Evolutionary conservation across 2,888 invertebrate genomes (phyloP), one percentile per base, ranked within the genome.

Genomic region (Sinopyrophorus schimmeli): DNA sequence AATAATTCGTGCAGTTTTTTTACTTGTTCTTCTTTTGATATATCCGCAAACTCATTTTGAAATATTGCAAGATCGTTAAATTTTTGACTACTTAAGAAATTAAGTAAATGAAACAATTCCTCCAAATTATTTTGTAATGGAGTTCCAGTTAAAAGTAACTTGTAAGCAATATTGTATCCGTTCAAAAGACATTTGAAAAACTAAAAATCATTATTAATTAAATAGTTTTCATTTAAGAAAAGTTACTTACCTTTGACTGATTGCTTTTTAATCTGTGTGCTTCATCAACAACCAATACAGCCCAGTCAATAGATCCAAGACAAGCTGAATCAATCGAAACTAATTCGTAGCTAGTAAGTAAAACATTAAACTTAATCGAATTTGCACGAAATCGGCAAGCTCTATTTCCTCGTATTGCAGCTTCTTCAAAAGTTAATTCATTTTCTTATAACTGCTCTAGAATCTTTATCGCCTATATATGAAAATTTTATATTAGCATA

Each of bases 41-140:
- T 94, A 72, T 99, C 98, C 0, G 97, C 96, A 72, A 99, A 99
- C 74, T 98, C 97, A 65, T 92, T 93, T 73, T 97, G 93, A 80
- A 99, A 99, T 20, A 87, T 83, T 16, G 90, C 83, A 54, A 99
- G 77, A 70, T 99, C 95, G 71, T 89, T 89, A 77, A 99, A 99
- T 70, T 96, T 95, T 55, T 92, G 90, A 38, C 94, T 89, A 66
- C 91, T 93, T 65, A 99, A 81, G 80, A 99, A 99, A 74, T 99
- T 99, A 47, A 99, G 78, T 52, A 99, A 79, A 80, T 99, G 98
- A 80, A 99, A 99, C 72, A 99, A 77, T 75, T 99, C 99, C 70
- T 99, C 99, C 44, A 99, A 76, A 74, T 99, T 99, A 72, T 99
- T 99, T 75, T 99, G 99, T 50, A 99, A 74, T 0, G 99, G 99